Percentiles rank a stretch among this genome's conserved stretches.
Evolutionary conservation across 2,113 vertebrate species (phyloP).

Genomic region (Eira barbara): DNA sequence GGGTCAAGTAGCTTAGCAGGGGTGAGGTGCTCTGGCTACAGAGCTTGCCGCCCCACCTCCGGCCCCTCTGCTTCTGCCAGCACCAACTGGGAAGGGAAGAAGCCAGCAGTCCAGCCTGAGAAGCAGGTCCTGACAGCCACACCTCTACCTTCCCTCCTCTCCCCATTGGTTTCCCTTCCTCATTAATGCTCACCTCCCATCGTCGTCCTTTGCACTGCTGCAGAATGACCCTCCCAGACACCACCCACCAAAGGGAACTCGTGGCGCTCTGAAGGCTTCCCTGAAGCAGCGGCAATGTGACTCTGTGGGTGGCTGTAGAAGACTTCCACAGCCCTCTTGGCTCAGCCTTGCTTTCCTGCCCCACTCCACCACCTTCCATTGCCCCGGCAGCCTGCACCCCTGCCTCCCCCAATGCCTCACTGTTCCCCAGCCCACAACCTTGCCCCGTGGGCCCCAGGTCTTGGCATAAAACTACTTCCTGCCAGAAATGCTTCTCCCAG

Average conservation of each 20-base stretch:
- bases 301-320: not conserved
- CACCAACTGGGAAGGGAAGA: not conserved
- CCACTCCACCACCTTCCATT: not conserved
- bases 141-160: not conserved
- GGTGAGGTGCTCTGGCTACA: rapidly evolving
- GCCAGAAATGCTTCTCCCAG: too few relatives aligned
- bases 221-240: rapidly evolving
- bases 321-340: not conserved
- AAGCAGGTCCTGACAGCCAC: rapidly evolving
- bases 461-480: not conserved
- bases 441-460: rapidly evolving
- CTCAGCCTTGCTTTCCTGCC: not conserved
- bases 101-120: not conserved
- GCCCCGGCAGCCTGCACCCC: not conserved
- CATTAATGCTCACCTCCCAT: not conserved
- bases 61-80: rapidly evolving
- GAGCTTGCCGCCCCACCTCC: not conserved
- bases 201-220: too few relatives aligned
- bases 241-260: rapidly evolving
- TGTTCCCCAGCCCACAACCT: not conserved
- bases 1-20: not conserved
- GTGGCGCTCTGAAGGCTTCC: not conserved
- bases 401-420: not conserved
- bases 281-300: not conserved
- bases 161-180: not conserved